A percentile compares a stretch with the other conserved stretches of the same genome.
Conservation (phyloP, 2,113 vertebrate genomes). For the Tetrax tetrax region DNA sequence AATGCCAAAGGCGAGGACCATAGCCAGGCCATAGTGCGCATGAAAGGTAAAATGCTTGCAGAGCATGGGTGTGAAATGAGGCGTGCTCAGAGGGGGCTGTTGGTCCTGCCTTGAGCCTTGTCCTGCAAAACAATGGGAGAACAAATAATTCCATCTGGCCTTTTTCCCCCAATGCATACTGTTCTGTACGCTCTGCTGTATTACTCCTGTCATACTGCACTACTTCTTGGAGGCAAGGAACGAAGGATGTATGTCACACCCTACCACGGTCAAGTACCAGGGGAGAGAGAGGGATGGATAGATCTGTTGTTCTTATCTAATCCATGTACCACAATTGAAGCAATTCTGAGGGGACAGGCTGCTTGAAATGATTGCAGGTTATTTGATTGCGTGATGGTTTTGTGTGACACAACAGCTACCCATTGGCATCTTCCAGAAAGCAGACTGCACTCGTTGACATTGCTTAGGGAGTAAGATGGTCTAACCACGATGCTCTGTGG, state of each 20-base stretch:
- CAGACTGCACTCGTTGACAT: rapidly evolving
- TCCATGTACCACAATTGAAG: neutral
- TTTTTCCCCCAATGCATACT: neutral
- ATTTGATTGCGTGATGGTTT: neutral
- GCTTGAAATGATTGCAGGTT: neutral
- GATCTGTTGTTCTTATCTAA: neutral
- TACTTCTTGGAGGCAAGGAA: neutral
- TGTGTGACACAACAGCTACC: neutral
- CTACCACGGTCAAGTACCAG: neutral
- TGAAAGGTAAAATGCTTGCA: slow-evolving; percentile 71
- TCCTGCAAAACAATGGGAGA: neutral
- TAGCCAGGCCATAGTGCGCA: slow-evolving; percentile 65
- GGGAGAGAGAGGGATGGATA: neutral
- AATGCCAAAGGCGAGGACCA: slow-evolving; percentile 70
- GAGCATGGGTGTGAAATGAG: neutral
- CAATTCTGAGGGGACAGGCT: neutral
- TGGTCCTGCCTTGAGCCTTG: neutral
- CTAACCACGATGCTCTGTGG: neutral
- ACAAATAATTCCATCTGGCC: neutral
- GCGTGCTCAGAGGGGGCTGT: neutral
- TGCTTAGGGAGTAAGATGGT: neutral
- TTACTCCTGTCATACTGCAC: neutral
- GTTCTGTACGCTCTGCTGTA: neutral
- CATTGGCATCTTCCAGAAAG: neutral
- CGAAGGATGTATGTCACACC: rapidly evolving